Base-by-base conservation (phyloP, 1,140 invertebrate genomes). In the Dufourea novaeangliae region DNA sequence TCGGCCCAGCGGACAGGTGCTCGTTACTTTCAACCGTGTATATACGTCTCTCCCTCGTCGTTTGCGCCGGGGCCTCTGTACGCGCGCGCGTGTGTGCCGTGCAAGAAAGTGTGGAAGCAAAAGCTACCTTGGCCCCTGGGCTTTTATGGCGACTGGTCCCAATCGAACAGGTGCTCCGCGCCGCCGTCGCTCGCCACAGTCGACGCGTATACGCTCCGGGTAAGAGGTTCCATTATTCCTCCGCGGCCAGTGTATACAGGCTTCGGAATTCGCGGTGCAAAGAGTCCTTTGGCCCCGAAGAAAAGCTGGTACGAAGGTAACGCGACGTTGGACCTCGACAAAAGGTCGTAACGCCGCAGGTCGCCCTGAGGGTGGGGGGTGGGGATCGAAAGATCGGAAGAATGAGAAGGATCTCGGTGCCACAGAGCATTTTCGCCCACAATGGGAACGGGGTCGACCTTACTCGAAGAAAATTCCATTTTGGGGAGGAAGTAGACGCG, bases 131-230 rank as follows among this genome's bases (percentile, higher is more conserved):
- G 80, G 75, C 78, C 79, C 79, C 74, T 82, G 72, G 73, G 83
- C 86, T 85, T 89, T 87, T 87, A 86, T 86, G 87, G 79, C 73
- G 84, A 85, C 70, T 84, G 79, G 85, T 82, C 80, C n/a, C 81
- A 82, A 88, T 88, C 87, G 87, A 89, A 89, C 88, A 89, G 88
- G 88, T 89, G 87, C 87, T 78, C 82, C 78, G 20, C 34, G 34
- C 34, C 34, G 34, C 34, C 8, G 34, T 8, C 46, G 46, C 46
- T n/a, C 46, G 46, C 46, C 41, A 8, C 46, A 1, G 66, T 20
- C 67, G 69, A 46, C 57, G 29, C 63, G 78, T 70, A 57, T 62
- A 62, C 37, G 70, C 63, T 46, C 82, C 39, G 59, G 50, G 62
- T 84, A 85, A 85, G 83, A 85, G 82, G 64, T 85, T 64, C 82